A percentile compares a stretch with the other conserved stretches of the same genome.
phyloP scores from a whole-genome alignment of 2,888 invertebrate genomes.

The Hirtodrosophila confusa region DNA sequence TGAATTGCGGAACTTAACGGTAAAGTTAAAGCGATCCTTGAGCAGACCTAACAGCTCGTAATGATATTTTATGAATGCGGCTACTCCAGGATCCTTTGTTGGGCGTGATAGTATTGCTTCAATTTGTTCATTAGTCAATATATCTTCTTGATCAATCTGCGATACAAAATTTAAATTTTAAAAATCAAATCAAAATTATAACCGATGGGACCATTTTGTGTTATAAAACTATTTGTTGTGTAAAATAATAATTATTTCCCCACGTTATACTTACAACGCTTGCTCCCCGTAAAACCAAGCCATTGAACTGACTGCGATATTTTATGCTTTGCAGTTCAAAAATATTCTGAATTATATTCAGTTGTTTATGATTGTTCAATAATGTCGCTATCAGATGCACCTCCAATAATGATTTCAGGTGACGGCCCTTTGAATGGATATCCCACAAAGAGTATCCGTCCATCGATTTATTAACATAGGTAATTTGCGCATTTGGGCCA shows the following conservation, averaged over 20 bases:
- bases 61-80: slow-evolving; percentile 81
- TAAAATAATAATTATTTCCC: neutral
- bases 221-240: too few relatives aligned
- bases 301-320: slow-evolving; percentile 73
- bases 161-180: neutral
- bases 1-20: slow-evolving; percentile 79
- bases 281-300: slow-evolving; percentile 75
- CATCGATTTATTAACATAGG: slow-evolving; percentile 62
- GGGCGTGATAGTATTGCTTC: slow-evolving; percentile 61
- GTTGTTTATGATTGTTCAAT: slow-evolving; percentile 8
- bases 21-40: slow-evolving; percentile 80
- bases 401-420: slow-evolving; percentile 70
- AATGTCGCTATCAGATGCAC: slow-evolving; percentile 56
- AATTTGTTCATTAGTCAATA: slow-evolving; percentile 73
- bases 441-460: slow-evolving; percentile 69
- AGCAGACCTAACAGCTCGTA: slow-evolving; percentile 72
- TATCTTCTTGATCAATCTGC: slow-evolving; percentile 81
- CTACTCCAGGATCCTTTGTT: slow-evolving; percentile 74
- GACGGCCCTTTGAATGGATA: slow-evolving; percentile 81
- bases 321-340: slow-evolving; percentile 69
- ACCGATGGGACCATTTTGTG: too few relatives aligned
- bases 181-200: neutral
- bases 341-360: slow-evolving; percentile 51
- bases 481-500: slow-evolving; percentile 82
- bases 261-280: slow-evolving; percentile 72